Base-by-base conservation (phyloP, 2,113 vertebrate species). In the Peucedramus taeniatus region DNA sequence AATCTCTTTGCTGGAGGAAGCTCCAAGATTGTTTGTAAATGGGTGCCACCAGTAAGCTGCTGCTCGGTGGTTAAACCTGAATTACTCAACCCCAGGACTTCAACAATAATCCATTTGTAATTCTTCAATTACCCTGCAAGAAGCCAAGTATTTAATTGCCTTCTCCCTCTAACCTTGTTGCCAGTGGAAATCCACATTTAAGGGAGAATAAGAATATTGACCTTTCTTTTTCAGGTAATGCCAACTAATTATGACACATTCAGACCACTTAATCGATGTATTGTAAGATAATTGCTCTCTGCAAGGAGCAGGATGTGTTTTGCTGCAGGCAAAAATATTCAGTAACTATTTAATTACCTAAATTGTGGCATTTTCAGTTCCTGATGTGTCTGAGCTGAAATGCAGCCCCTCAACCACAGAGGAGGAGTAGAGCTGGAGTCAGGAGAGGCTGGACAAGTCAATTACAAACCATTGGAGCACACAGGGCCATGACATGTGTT, bases 191-290 rank as follows among this genome's bases (percentile, higher is more conserved):
- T 39, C 19, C 50, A 31, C 30, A 14, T 72, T 76, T 47, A 40
- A 79, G 37, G 28, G 7, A 84, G 50, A 78, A 59, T 40, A 37
- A 77, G 59, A 82, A 54, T 83, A 87, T 50, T 56, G 65, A 89
- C 87, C 65, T 96, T 91, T 87, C 54, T 56, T 71, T 51, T 87
- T 61, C 28, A 61, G 72, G 33, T 72, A 85, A 69, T 79, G 27
- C 33, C 78, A 74, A 61, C 83, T 72, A 94, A 90, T 91, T 87
- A 64, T 79, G 74, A 76, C 77, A 84, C 37, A 69, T 77, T 89
- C 51, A 72, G 68, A 81, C 64, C 54, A 49, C 60, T 87, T 82
- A 77, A 81, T 89, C 2, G 2, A 83, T 75, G 17, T 20, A 68
- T 65, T 87, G 57, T 50, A 53, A 70, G 53, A 42, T 68, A 92